Conservation (phyloP, 2,113 vertebrate genomes). For the Sapayoa aenigma region DNA sequence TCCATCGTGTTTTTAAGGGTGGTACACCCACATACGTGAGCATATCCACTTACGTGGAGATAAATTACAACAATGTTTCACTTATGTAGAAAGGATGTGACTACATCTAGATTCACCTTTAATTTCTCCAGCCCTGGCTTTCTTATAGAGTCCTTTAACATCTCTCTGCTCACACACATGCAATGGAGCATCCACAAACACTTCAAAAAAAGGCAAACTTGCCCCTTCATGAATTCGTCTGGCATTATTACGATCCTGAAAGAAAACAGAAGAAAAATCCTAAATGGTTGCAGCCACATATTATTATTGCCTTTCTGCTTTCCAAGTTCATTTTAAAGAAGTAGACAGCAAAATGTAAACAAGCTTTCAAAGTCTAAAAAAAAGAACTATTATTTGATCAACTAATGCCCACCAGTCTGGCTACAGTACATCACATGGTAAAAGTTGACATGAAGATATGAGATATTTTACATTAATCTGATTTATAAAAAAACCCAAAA, state of each 20-base stretch:
- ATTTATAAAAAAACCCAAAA: background rate
- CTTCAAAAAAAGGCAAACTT: conserved; percentile 95
- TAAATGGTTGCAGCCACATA: background rate
- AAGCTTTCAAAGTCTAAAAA: background rate
- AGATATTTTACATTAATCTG: background rate
- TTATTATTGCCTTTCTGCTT: background rate
- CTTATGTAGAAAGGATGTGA: background rate
- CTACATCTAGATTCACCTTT: conserved; percentile 77
- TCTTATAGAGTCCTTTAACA: conserved; percentile 96
- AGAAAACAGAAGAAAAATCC: background rate
- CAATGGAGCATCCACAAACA: conserved; percentile 95
- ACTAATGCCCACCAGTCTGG: background rate
- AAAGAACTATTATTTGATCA: background rate
- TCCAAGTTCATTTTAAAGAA: background rate
- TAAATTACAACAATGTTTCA: background rate
- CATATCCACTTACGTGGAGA: fast-evolving
- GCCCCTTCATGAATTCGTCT: conserved; percentile 92
- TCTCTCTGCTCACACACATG: conserved; percentile 97
- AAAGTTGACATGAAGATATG: background rate
- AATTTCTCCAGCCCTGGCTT: conserved; percentile 95
- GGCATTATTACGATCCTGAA: conserved; percentile 93
- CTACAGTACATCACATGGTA: background rate
- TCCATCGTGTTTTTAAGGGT: background rate
- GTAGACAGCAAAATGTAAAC: background rate
- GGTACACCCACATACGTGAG: background rate